Evolutionary conservation across 1,140 invertebrate species (phyloP), one percentile per base, ranked within the genome.

Genomic region (Leptinotarsa texana): DNA sequence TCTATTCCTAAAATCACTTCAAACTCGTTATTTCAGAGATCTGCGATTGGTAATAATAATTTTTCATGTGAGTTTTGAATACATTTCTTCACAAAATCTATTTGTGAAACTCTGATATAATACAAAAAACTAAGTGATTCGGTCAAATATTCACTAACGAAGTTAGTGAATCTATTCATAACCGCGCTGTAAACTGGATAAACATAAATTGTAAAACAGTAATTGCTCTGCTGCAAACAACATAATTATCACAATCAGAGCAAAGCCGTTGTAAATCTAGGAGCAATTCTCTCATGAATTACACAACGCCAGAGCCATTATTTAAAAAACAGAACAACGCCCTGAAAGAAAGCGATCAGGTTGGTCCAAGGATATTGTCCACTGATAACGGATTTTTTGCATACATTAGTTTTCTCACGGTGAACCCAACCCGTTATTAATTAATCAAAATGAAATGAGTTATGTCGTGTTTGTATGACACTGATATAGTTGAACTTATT

Each of bases 271-370:
- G 61, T 62, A n/a, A 62, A 24, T 22, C 63, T 63, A 22, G 24
- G 21, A 24, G 63, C 63, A 63, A 63, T 22, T 63, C 63, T 63
- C 63, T 63, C 18, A 18, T 63, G n/a, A 22, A 63, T 63, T 63
- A 63, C 63, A 63, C 63, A 63, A 63, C 24, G 18, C 33, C 63
- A 18, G 63, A 15, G 63, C 21, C 6, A 21, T 21, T 21, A 21
- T 17, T 63, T 21, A 24, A 24, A 63, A 63, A 63, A 63, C 21
- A 22, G 21, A 63, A 18, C 63, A 63, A 63, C 63, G 63, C 63
- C 63, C 24, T 18, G 63, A 63, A 63, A 63, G 63, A 63, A 63
- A 63, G 63, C 63, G 13, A 63, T 17, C 13, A 63, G 63, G 63
- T 22, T 21, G 63, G 63, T 21, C 63, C 63, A 63, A 63, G 63